These are phyloP conservation scores for Heterohyrax brucei DNA, from an alignment of 2,797 vertebrate genomes.

Conservation along the genomic window DNA sequence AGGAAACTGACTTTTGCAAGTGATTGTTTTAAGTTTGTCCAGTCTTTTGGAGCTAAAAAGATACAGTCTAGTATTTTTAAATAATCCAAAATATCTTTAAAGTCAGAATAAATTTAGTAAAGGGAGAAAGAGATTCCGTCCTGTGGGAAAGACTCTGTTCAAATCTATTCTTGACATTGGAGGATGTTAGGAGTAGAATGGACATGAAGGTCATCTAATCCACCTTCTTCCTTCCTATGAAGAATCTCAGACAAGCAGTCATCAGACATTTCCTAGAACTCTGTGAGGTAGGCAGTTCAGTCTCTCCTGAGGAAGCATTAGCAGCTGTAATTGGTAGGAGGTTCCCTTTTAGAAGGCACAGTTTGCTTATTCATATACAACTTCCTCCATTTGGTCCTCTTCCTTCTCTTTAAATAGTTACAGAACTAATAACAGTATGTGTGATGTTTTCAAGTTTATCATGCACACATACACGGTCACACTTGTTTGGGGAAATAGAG, in stretches of 20 bases:
- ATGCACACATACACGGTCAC: not conserved
- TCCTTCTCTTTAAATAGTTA: not conserved
- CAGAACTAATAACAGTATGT: not conserved
- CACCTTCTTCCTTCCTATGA: not conserved
- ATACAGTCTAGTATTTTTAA: not conserved
- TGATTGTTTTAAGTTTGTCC: not conserved
- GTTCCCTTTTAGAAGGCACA: not conserved
- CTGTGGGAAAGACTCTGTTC: not conserved
- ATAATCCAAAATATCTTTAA: slow-evolving; percentile 16
- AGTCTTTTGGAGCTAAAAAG: not conserved
- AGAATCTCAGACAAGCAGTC: not conserved
- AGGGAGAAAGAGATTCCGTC: not conserved
- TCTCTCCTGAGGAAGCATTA: not conserved
- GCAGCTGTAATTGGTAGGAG: not conserved
- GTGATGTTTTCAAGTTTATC: not conserved
- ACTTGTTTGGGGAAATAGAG: not conserved
- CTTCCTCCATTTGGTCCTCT: not conserved
- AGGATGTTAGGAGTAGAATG: not conserved
- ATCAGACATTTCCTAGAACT: not conserved
- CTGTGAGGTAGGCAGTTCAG: not conserved
- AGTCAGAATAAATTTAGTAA: not conserved
- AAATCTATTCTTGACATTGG: not conserved
- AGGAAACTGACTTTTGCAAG: not conserved
- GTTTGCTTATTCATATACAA: not conserved
- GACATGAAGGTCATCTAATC: not conserved